phyloP scores from a whole-genome alignment of 2,888 invertebrate genomes.

The Drosophila hamatofila region DNA sequence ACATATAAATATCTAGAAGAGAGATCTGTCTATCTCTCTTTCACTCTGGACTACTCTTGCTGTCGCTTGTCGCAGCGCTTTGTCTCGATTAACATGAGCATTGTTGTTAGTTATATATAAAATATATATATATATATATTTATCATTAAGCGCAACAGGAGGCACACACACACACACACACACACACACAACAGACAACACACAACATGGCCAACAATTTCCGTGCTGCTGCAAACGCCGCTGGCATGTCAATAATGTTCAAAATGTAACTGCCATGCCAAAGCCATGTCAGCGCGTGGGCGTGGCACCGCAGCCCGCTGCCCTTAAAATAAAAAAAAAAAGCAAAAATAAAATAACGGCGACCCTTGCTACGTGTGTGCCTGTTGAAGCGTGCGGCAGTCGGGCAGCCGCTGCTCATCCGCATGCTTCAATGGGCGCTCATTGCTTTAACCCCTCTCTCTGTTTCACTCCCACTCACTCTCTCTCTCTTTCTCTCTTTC shows the following conservation, averaged over 20 bases:
- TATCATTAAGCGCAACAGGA: conserved; percentile 78
- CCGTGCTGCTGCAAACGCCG: conserved; percentile 69
- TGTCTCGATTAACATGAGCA: conserved; percentile 81
- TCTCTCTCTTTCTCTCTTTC: neutral
- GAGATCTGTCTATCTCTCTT: neutral
- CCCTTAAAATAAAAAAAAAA: neutral
- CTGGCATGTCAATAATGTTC: conserved; percentile 80
- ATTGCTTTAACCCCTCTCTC: conserved; percentile 31
- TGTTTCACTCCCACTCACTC: neutral
- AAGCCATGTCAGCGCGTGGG: conserved; percentile 43
- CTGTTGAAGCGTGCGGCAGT: conserved; percentile 69
- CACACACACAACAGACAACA: conserved; percentile 14
- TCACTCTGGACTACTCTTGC: neutral
- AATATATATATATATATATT: conserved; percentile 39
- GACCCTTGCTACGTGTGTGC: conserved; percentile 38
- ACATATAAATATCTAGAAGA: conserved; percentile 30
- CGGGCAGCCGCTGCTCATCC: conserved; percentile 59
- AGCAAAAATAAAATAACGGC: neutral
- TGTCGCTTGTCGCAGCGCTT: conserved; percentile 49
- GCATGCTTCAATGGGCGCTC: conserved; percentile 67
- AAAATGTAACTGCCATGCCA: conserved; percentile 68
- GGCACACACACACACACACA: conserved; percentile 13
- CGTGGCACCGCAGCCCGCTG: conserved; percentile 23
- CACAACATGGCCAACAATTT: conserved; percentile 56
- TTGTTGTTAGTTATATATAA: conserved; percentile 26